Conservation (phyloP, 2,113 vertebrate genomes). For the Pseudopodoces humilis region DNA sequence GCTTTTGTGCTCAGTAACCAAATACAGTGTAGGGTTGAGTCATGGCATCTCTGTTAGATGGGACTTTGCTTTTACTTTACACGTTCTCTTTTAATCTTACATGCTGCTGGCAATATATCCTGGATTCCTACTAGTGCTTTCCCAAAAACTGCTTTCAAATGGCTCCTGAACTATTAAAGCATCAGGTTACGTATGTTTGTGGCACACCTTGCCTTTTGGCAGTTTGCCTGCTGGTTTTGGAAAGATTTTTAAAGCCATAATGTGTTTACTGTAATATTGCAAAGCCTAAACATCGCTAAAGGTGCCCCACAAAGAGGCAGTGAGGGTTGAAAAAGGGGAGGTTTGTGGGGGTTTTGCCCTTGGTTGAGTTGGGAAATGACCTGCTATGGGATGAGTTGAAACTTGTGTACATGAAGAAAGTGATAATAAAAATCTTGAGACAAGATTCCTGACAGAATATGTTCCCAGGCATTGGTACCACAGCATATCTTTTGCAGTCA, state of each 20-base stretch:
- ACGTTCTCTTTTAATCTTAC: not conserved
- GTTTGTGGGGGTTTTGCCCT: not conserved
- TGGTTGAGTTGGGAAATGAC: not conserved
- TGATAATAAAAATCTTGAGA: not conserved
- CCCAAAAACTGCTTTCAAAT: not conserved
- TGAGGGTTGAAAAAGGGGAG: not conserved
- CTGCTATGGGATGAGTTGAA: not conserved
- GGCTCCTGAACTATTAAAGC: not conserved
- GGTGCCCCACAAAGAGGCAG: not conserved
- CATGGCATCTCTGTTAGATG: not conserved
- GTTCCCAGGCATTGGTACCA: not conserved
- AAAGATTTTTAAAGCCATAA: not conserved
- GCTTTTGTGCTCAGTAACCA: not conserved
- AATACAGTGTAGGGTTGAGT: not conserved
- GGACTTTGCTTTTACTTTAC: not conserved
- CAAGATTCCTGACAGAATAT: not conserved
- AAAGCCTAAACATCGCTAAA: not conserved
- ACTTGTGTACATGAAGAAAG: not conserved
- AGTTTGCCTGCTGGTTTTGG: not conserved
- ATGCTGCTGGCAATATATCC: not conserved
- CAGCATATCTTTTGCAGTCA: not conserved
- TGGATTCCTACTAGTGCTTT: not conserved
- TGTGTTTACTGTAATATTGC: not conserved
- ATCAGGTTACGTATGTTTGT: not conserved
- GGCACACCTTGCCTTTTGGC: not conserved